phyloP scores from a whole-genome alignment of 30 jellyfish, hydroid and myxozoan genomes.

The Calvadosia cruxmelitensis region DNA sequence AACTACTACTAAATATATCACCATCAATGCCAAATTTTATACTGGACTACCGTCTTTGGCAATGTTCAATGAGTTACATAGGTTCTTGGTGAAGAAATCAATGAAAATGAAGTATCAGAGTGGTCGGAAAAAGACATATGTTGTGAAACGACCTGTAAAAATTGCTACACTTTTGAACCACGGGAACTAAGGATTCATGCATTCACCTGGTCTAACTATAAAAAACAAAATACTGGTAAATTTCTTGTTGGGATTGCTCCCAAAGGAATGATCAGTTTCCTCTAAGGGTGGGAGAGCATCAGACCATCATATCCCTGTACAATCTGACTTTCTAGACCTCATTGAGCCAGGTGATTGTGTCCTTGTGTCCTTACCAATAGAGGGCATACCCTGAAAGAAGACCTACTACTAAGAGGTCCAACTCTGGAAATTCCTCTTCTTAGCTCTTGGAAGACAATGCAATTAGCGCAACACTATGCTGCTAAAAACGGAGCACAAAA shows the following conservation, averaged over 20 bases:
- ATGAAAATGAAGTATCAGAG: slow-evolving; percentile 4
- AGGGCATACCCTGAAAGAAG: slow-evolving; percentile 35
- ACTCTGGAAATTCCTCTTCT: slow-evolving; percentile 4
- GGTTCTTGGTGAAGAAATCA: background rate
- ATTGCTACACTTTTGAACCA: slow-evolving; percentile 40
- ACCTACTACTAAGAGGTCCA: slow-evolving; percentile 18
- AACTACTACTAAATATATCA: no score
- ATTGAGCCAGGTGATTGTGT: slow-evolving; percentile 39
- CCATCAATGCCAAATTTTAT: slow-evolving; percentile 2
- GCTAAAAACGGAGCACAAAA: no score
- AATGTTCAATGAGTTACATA: slow-evolving; percentile 1
- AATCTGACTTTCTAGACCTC: slow-evolving; percentile 29
- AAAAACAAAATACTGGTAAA: slow-evolving; percentile 36
- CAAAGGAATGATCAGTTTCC: slow-evolving; percentile 21
- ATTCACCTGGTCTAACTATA: slow-evolving; percentile 49
- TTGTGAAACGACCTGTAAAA: slow-evolving; percentile 38
- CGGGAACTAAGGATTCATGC: slow-evolving; percentile 37
- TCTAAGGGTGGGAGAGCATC: slow-evolving; percentile 44
- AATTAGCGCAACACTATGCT: no score
- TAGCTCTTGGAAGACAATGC: slow-evolving; percentile 4
- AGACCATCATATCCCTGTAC: slow-evolving; percentile 20
- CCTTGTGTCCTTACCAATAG: slow-evolving; percentile 60
- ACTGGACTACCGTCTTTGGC: slow-evolving; percentile 7
- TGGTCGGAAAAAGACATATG: slow-evolving; percentile 1
- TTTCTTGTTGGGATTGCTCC: slow-evolving; percentile 30